A percentile compares a stretch with the other conserved stretches of the same genome.
Evolutionary conservation across 2,113 vertebrate genomes (phyloP).

Genomic region (Casuarius casuarius): DNA sequence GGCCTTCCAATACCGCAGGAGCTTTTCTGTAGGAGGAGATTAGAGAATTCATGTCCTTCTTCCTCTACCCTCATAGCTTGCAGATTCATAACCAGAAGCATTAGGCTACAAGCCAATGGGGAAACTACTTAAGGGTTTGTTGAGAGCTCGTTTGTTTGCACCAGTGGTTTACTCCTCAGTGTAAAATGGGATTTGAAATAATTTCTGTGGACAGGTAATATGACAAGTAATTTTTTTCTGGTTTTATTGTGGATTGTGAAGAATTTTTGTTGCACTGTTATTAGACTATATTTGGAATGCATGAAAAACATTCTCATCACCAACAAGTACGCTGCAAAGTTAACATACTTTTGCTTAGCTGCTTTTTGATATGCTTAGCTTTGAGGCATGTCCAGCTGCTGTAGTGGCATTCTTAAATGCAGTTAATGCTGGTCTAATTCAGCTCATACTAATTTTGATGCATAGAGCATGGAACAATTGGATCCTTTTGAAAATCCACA

Average conservation of each 20-base stretch:
- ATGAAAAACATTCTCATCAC: not conserved
- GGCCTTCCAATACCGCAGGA: not conserved
- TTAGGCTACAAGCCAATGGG: not conserved
- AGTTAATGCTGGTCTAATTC: not conserved
- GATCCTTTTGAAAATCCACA: not conserved
- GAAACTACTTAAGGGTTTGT: not conserved
- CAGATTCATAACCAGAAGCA: fast-evolving
- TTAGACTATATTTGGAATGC: not conserved
- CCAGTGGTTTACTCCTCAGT: not conserved
- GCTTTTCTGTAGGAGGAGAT: not conserved
- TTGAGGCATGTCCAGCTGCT: not conserved
- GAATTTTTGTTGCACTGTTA: not conserved
- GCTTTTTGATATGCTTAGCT: not conserved
- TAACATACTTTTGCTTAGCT: not conserved
- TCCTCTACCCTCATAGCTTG: not conserved
- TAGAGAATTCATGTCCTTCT: not conserved
- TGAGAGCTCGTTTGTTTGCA: not conserved
- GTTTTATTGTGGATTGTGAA: not conserved
- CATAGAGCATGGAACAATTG: not conserved
- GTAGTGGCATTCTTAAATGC: not conserved
- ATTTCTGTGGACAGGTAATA: not conserved
- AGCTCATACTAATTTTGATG: not conserved
- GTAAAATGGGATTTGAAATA: not conserved
- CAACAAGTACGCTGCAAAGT: not conserved
- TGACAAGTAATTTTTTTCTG: fast-evolving